phyloP scores from a whole-genome alignment of 2,113 vertebrate species.

The Emydura subglobosa region DNA sequence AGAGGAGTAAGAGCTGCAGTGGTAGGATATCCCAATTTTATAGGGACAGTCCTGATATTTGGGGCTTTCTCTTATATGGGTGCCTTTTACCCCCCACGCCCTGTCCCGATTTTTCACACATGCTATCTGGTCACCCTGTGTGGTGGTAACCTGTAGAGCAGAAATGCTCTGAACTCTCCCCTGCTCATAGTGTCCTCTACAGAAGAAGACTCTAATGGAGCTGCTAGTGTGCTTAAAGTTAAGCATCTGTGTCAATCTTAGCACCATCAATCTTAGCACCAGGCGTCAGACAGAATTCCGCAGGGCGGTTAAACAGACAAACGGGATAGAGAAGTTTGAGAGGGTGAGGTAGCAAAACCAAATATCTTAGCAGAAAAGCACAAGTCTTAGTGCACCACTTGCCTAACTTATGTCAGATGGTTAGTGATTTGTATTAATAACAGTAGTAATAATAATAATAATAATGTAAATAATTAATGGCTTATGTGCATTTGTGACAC shows the following conservation, averaged over 20 bases:
- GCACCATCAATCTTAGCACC: background rate
- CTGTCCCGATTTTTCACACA: no score
- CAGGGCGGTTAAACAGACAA: background rate
- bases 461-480: background rate
- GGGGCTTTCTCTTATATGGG: no score
- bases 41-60: no score
- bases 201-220: background rate
- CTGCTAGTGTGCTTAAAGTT: background rate
- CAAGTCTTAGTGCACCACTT: constrained; percentile 7
- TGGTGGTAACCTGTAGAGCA: background rate
- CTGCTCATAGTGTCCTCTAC: background rate
- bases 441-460: background rate
- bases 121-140: no score
- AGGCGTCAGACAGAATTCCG: background rate
- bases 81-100: no score
- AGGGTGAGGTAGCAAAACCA: background rate
- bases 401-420: constrained; percentile 10
- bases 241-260: background rate
- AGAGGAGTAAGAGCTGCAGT: background rate
- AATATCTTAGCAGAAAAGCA: background rate
- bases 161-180: background rate
- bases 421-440: background rate
- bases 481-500: background rate
- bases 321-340: background rate
- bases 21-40: no score